Percentiles rank a stretch among this genome's conserved stretches.
phyloP scores from a whole-genome alignment of 1,140 invertebrate genomes.

The Zaprionus africanus region DNA sequence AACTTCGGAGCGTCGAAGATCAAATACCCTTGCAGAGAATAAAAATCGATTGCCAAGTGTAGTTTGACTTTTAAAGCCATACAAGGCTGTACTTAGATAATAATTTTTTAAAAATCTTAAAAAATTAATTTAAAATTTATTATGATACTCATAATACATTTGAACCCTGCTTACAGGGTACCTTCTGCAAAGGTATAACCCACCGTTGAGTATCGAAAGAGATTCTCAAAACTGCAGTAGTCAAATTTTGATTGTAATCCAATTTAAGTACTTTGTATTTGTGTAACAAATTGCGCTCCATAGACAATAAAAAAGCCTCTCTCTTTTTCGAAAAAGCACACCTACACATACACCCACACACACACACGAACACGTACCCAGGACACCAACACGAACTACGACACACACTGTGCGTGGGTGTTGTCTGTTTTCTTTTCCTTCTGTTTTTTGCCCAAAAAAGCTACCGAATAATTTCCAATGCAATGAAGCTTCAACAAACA shows the following conservation, averaged over 20 bases:
- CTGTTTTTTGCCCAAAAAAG: conserved; percentile 32
- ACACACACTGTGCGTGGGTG: conserved; percentile 21
- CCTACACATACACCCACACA: conserved; percentile 27
- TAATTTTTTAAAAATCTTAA: too few relatives aligned
- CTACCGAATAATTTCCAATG: conserved; percentile 79
- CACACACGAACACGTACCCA: conserved; percentile 24
- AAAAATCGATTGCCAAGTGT: not conserved
- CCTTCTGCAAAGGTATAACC: not conserved
- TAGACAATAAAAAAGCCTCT: conserved; percentile 39
- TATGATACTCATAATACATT: not conserved
- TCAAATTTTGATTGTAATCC: not conserved
- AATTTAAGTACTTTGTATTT: conserved; percentile 15
- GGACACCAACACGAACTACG: conserved; percentile 7
- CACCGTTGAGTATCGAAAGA: conserved; percentile 11
- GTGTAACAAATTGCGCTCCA: conserved; percentile 7
- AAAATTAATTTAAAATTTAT: too few relatives aligned
- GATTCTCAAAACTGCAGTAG: conserved; percentile 11
- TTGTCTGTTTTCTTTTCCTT: conserved; percentile 39
- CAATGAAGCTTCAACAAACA: conserved; percentile 71
- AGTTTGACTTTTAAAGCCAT: not conserved
- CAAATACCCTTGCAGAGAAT: not conserved
- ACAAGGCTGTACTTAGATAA: too few relatives aligned
- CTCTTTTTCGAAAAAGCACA: conserved; percentile 53
- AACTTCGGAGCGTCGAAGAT: not conserved
- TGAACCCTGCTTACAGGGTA: not conserved